phyloP scores from a whole-genome alignment of 2,113 vertebrate genomes.

The Potamarius usumacintae region DNA sequence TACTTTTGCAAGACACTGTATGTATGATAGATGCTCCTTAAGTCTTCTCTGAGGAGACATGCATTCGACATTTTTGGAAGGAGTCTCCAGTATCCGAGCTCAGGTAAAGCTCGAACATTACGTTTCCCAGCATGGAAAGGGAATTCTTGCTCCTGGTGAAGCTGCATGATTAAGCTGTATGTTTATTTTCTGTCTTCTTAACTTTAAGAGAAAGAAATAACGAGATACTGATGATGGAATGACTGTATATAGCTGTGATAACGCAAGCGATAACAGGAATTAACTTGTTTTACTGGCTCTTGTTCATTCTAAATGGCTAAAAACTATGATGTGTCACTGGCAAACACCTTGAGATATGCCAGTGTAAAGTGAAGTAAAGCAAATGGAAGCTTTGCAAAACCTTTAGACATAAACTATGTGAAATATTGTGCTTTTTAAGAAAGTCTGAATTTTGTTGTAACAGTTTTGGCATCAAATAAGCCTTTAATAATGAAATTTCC shows the following conservation, averaged over 20 bases:
- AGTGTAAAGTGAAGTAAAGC: no score
- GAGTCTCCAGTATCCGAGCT: background rate
- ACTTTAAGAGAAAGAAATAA: background rate
- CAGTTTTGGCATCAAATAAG: background rate
- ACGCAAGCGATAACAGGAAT: background rate
- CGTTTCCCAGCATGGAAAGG: background rate
- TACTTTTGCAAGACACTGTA: no score
- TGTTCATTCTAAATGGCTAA: background rate
- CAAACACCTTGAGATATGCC: background rate
- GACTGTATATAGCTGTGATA: no score
- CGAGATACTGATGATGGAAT: no score
- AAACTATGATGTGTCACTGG: background rate
- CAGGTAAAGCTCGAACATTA: background rate
- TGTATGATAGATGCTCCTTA: no score
- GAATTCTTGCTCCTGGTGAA: no score
- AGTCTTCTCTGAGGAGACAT: background rate
- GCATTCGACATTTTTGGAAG: background rate
- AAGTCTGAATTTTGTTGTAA: background rate
- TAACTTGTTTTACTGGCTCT: background rate
- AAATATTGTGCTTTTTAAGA: background rate
- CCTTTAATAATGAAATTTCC: constrained; percentile 35
- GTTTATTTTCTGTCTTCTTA: background rate
- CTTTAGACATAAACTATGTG: background rate
- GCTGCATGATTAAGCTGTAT: no score
- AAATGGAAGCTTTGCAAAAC: background rate